Evolutionary conservation across 2,888 invertebrate genomes (phyloP).

Genomic region (Microctonus brassicae): DNA sequence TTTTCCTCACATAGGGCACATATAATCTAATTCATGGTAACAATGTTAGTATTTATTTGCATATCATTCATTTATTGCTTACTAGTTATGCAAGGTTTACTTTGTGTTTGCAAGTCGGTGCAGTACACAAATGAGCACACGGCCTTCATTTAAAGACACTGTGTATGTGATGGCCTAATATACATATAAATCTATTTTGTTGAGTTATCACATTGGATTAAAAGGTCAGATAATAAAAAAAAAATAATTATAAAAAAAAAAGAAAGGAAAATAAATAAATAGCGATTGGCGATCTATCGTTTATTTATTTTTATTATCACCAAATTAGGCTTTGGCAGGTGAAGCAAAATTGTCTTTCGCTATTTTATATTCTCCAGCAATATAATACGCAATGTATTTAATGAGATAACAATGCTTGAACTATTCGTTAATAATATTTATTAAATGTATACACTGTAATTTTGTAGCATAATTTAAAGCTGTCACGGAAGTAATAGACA

Average conservation of each 20-base stretch:
- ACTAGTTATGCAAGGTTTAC: neutral
- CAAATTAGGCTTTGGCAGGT: neutral
- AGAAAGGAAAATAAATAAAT: neutral
- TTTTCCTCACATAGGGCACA: too few species aligned
- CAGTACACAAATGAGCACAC: slow-evolving; percentile 17
- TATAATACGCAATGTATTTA: neutral
- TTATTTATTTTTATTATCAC: neutral
- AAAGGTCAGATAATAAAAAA: neutral
- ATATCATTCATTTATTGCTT: slow-evolving; percentile 5
- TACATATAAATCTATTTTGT: neutral
- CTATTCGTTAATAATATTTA: neutral
- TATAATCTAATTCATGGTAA: neutral
- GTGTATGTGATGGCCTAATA: neutral
- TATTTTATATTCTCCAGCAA: neutral
- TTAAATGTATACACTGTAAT: neutral
- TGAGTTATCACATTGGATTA: slow-evolving; percentile 7
- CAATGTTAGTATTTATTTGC: neutral
- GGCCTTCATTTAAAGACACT: slow-evolving; percentile 4
- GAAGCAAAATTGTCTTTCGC: neutral
- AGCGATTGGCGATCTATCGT: too few species aligned
- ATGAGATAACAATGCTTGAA: neutral
- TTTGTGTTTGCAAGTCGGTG: neutral
- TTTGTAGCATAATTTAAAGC: neutral
- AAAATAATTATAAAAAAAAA: neutral
- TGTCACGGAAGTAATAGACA: slow-evolving; percentile 1